Evolutionary conservation across 2,113 vertebrate genomes (phyloP).

Genomic region (Coptodon bakossiorum): DNA sequence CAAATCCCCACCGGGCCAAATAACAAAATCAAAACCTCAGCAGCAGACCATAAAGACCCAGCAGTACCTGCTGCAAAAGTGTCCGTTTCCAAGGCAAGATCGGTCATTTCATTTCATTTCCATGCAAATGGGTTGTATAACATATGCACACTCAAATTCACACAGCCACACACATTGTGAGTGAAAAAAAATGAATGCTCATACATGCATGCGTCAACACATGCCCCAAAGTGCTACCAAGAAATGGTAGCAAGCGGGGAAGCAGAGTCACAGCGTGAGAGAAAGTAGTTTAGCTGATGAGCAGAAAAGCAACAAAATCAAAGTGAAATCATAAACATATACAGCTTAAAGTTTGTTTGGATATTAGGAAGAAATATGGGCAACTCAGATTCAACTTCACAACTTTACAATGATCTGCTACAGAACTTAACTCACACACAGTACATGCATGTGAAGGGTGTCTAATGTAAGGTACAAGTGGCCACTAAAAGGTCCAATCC

Average conservation of each 20-base stretch:
- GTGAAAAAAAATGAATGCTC: neutral
- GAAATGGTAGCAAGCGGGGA: conserved; percentile 12
- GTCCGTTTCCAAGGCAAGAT: conserved; percentile 28
- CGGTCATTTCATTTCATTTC: conserved; percentile 51
- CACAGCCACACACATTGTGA: neutral
- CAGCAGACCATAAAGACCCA: conserved; percentile 45
- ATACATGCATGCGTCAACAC: neutral
- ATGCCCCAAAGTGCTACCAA: conserved; percentile 18
- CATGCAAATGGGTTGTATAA: conserved; percentile 44
- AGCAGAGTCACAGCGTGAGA: neutral
- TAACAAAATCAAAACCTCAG: conserved; percentile 52
- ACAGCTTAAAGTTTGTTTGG: neutral
- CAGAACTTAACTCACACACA: neutral
- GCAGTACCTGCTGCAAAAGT: conserved; percentile 42
- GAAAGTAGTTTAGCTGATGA: conserved; percentile 14
- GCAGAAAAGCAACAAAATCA: neutral
- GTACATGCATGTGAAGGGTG: neutral
- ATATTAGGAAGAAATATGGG: neutral
- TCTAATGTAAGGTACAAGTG: neutral
- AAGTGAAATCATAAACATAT: neutral
- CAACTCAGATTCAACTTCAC: neutral
- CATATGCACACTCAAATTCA: neutral
- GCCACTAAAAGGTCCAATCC: neutral
- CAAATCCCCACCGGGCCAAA: conserved; percentile 38
- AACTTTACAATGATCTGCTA: neutral